These are phyloP conservation scores for Neogobius melanostomus DNA, from an alignment of 2,113 vertebrate genomes.

Conservation along the genomic window DNA sequence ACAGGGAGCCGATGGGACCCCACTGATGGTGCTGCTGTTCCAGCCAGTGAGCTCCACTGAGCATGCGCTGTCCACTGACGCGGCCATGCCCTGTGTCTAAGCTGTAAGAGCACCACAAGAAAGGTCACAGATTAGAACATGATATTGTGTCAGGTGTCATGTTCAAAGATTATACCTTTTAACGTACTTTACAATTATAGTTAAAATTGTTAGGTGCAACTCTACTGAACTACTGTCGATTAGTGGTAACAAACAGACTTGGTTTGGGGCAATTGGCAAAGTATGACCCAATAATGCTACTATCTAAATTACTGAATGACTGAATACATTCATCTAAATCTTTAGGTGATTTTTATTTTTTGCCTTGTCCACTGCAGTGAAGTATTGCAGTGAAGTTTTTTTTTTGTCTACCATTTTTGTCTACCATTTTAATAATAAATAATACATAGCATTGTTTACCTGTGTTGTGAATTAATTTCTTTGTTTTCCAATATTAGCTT, in stretches of 20 bases:
- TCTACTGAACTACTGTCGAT: too few species aligned
- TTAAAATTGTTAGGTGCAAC: neutral
- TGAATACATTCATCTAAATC: too few species aligned
- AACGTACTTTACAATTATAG: neutral
- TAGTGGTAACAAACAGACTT: too few species aligned
- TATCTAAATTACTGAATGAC: too few species aligned
- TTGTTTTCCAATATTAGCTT: constrained; percentile 42
- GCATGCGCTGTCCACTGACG: constrained; percentile 61
- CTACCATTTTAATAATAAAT: too few species aligned
- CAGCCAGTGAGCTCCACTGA: constrained; percentile 62
- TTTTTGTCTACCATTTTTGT: too few species aligned
- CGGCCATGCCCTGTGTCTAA: constrained; percentile 47
- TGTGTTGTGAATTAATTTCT: constrained; percentile 27
- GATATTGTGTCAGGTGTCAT: neutral
- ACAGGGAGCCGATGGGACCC: constrained; percentile 60
- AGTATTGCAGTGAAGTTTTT: too few species aligned
- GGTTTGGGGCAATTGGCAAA: too few species aligned
- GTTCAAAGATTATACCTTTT: neutral
- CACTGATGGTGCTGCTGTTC: constrained; percentile 59
- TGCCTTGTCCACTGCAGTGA: too few species aligned
- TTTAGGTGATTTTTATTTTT: too few species aligned
- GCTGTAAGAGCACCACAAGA: neutral
- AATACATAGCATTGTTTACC: constrained; percentile 39
- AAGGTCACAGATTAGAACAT: neutral
- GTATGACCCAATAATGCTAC: too few species aligned